Evolutionary conservation across 2,113 vertebrate genomes (phyloP).

Genomic region (Camelus bactrianus): DNA sequence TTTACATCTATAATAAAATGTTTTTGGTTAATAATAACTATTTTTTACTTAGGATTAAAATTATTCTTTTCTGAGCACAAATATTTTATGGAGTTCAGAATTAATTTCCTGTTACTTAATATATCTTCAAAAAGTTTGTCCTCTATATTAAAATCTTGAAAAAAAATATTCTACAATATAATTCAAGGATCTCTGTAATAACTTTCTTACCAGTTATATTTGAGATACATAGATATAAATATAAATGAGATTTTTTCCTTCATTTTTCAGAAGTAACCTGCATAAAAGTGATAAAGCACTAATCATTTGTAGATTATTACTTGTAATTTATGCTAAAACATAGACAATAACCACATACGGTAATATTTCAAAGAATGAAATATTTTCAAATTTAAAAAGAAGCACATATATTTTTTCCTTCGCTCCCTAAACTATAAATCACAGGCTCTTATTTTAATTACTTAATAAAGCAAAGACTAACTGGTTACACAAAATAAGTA

Average conservation of each 20-base stretch:
- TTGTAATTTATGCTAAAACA: background rate
- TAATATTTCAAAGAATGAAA: background rate
- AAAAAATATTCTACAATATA: background rate
- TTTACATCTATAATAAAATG: background rate
- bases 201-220: background rate
- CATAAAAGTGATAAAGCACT: background rate
- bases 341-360: background rate
- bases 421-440: background rate
- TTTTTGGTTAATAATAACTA: background rate
- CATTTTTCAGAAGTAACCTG: background rate
- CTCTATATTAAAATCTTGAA: background rate
- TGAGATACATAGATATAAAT: background rate
- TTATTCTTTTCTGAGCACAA: background rate
- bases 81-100: background rate
- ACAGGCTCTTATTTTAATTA: background rate
- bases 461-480: background rate
- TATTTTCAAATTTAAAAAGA: background rate
- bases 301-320: background rate
- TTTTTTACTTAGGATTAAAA: constrained; percentile 1
- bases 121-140: background rate
- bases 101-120: background rate
- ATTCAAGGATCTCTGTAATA: background rate
- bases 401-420: background rate
- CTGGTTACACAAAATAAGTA: background rate
- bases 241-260: background rate